phyloP scores from a whole-genome alignment of 2,888 invertebrate genomes.

The Hypomecis atomaria region DNA sequence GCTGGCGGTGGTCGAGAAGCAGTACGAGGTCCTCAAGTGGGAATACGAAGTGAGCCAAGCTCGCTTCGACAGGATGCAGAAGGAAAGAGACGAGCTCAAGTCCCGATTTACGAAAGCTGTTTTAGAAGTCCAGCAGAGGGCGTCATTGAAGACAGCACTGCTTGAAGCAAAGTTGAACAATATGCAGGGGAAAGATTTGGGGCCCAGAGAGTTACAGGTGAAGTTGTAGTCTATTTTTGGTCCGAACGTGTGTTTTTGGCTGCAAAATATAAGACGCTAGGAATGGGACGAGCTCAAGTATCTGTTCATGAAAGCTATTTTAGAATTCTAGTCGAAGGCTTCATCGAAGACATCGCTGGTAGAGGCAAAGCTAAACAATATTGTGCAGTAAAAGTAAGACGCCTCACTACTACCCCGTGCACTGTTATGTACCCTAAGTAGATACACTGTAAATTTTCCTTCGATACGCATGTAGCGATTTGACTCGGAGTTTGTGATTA shows the following conservation, averaged over 20 bases:
- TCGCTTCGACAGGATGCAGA: conserved; percentile 90
- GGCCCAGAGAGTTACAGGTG: conserved; percentile 85
- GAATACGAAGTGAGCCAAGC: conserved; percentile 89
- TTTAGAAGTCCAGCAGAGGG: conserved; percentile 94
- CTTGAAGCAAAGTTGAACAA: conserved; percentile 90
- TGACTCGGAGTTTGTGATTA: too few relatives aligned
- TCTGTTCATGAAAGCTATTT: too few relatives aligned
- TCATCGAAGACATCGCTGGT: too few relatives aligned
- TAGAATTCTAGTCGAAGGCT: too few relatives aligned
- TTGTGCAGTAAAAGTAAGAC: too few relatives aligned
- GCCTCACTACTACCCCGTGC: too few relatives aligned
- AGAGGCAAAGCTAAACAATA: too few relatives aligned
- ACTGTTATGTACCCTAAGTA: too few relatives aligned
- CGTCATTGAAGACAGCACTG: conserved; percentile 91
- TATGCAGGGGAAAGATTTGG: conserved; percentile 87
- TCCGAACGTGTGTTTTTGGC: background rate
- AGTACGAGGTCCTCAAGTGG: conserved; percentile 86
- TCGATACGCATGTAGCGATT: too few relatives aligned
- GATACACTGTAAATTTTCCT: too few relatives aligned
- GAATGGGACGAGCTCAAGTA: too few relatives aligned
- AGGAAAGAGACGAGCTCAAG: conserved; percentile 92
- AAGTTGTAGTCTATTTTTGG: conserved; percentile 36
- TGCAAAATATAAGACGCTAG: too few relatives aligned
- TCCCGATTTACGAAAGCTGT: conserved; percentile 91
- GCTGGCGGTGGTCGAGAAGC: conserved; percentile 75